Percentiles rank a stretch among this genome's conserved stretches.
Evolutionary conservation across 2,888 invertebrate genomes (phyloP).

Genomic region (Nomada goodeniana): DNA sequence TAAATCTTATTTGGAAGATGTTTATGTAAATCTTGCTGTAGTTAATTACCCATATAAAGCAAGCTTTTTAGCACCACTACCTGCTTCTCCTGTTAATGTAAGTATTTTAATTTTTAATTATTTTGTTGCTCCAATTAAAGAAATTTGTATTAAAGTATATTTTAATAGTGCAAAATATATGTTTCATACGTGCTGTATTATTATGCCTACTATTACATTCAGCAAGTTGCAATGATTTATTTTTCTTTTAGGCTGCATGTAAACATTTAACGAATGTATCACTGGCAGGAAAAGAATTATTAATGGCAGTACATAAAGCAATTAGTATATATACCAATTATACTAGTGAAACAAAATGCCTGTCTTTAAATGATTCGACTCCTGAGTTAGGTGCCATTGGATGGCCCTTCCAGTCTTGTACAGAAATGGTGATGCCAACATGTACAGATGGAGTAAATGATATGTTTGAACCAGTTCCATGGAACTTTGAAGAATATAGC

Average conservation of each 20-base stretch:
- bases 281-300: slow-evolving; percentile 71
- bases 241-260: slow-evolving; percentile 85
- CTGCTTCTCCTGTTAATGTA: slow-evolving; percentile 92
- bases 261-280: slow-evolving; percentile 80
- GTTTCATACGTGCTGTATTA: background rate
- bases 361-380: slow-evolving; percentile 87
- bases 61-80: slow-evolving; percentile 92
- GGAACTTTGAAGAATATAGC: slow-evolving; percentile 89
- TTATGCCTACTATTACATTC: background rate
- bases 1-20: slow-evolving; percentile 89
- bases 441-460: slow-evolving; percentile 91
- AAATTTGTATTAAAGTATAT: background rate
- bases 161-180: too few species aligned
- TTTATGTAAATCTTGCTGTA: slow-evolving; percentile 95
- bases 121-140: background rate
- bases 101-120: slow-evolving; percentile 15
- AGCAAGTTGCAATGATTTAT: background rate
- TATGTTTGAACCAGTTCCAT: slow-evolving; percentile 92
- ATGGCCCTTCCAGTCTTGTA: slow-evolving; percentile 95
- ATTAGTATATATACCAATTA: slow-evolving; percentile 93
- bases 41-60: slow-evolving; percentile 97
- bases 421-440: slow-evolving; percentile 98
- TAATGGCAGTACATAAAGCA: slow-evolving; percentile 87
- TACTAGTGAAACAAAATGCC: slow-evolving; percentile 89
- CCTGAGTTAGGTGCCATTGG: slow-evolving; percentile 88